These are phyloP conservation scores for Patiria miniata DNA, from an alignment of 35 echinoderm and acorn worm species.

Conservation along the genomic window DNA sequence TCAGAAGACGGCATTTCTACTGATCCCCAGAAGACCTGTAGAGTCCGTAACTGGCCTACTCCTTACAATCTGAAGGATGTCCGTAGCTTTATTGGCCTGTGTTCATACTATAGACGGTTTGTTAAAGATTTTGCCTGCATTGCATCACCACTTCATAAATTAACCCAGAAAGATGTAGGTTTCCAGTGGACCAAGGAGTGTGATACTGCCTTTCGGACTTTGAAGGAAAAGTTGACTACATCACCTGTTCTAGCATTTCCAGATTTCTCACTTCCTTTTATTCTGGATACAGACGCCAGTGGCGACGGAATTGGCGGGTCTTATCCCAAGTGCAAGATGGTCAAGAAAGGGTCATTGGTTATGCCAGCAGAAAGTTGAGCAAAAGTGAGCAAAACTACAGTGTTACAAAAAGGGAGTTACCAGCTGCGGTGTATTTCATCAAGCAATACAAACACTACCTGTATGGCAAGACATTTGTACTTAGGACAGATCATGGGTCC, in stretches of 20 bases:
- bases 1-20: slow-evolving; percentile 28
- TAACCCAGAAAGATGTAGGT: slow-evolving; percentile 35
- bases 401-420: slow-evolving; percentile 21
- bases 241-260: slow-evolving; percentile 41
- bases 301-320: slow-evolving; percentile 13
- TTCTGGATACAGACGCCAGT: slow-evolving; percentile 69
- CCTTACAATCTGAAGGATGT: slow-evolving; percentile 32
- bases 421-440: slow-evolving; percentile 30
- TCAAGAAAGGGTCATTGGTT: slow-evolving; percentile 36
- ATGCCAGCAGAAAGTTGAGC: slow-evolving; percentile 16
- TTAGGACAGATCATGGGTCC: slow-evolving; percentile 26
- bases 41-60: slow-evolving; percentile 33
- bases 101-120: no score
- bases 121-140: slow-evolving; percentile 18
- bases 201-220: slow-evolving; percentile 35
- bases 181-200: slow-evolving; percentile 57
- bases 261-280: slow-evolving; percentile 5
- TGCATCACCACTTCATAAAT: slow-evolving; percentile 24
- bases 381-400: slow-evolving; percentile 24
- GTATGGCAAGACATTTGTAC: not conserved
- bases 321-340: slow-evolving; percentile 46
- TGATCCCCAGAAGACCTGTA: slow-evolving; percentile 16
- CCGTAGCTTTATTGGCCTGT: slow-evolving; percentile 37
- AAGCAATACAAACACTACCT: slow-evolving; percentile 15
- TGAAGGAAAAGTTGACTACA: slow-evolving; percentile 10